These are phyloP conservation scores for Pentamera pediparva DNA, from an alignment of 53 echinoderm and acorn worm genomes.

Conservation along the genomic window DNA sequence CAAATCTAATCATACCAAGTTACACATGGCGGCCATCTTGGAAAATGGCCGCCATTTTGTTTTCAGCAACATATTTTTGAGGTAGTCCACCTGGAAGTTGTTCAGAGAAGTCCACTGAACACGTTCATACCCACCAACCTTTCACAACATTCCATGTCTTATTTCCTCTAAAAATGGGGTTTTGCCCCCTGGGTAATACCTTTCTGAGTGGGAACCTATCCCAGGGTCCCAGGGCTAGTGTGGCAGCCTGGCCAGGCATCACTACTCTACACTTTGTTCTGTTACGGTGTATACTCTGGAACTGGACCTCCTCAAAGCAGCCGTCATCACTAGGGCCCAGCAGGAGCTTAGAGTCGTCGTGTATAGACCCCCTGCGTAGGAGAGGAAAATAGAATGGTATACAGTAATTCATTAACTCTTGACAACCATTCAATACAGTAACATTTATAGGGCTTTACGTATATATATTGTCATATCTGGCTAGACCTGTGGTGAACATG, in stretches of 20 bases:
- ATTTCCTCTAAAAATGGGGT: not conserved
- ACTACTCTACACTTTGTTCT: slow-evolving; percentile 79
- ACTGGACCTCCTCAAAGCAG: slow-evolving; percentile 56
- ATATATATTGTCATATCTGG: too few relatives aligned
- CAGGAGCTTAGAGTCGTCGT: slow-evolving; percentile 64
- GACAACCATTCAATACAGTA: not conserved
- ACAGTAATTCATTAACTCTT: not conserved
- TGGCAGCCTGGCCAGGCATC: slow-evolving; percentile 88
- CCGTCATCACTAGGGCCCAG: slow-evolving; percentile 82
- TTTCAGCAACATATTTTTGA: too few relatives aligned
- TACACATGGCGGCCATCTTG: too few relatives aligned
- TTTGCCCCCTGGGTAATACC: too few relatives aligned
- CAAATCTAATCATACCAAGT: too few relatives aligned
- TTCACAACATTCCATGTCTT: not conserved
- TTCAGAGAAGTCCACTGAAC: not conserved
- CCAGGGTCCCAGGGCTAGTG: slow-evolving; percentile 73
- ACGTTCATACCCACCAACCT: not conserved
- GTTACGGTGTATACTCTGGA: slow-evolving; percentile 90
- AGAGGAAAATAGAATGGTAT: not conserved
- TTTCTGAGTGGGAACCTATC: slow-evolving; percentile 59
- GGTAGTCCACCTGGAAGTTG: too few relatives aligned
- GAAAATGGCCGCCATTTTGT: too few relatives aligned
- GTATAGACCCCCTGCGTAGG: slow-evolving; percentile 61
- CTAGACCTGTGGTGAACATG: not conserved
- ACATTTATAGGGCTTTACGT: not conserved